Conservation (phyloP, 2,797 vertebrate species). For the Champsocephalus gunnari region DNA sequence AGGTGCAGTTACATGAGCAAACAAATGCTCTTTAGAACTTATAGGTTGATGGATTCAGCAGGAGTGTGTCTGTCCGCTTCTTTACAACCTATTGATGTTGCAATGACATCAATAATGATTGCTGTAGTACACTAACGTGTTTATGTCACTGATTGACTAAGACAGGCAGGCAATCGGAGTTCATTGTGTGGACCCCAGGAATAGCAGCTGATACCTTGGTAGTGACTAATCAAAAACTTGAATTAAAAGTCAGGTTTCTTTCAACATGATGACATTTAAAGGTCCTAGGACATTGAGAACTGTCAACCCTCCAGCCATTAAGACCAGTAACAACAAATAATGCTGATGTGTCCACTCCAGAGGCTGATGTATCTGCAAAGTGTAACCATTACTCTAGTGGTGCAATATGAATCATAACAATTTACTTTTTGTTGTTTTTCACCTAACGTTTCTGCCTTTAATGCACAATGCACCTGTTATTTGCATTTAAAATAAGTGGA, state of each 20-base stretch:
- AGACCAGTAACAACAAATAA: neutral
- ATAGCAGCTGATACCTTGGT: too few relatives aligned
- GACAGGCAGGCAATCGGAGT: neutral
- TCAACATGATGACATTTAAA: slow-evolving; percentile 2
- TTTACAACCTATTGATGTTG: neutral
- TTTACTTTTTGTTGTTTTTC: neutral
- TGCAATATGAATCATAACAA: neutral
- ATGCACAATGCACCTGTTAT: neutral
- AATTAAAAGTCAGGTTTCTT: neutral
- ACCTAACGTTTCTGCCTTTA: neutral
- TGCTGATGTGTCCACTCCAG: neutral
- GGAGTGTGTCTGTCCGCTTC: neutral
- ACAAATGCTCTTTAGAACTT: too few relatives aligned
- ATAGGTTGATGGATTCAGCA: too few relatives aligned
- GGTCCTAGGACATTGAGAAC: neutral
- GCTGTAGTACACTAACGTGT: neutral
- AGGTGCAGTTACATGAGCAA: too few relatives aligned
- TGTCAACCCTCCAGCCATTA: neutral
- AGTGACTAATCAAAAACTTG: too few relatives aligned
- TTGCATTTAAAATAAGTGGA: too few relatives aligned
- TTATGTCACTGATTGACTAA: slow-evolving; percentile 61
- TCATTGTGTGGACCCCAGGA: neutral
- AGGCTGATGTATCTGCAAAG: neutral
- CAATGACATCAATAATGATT: slow-evolving; percentile 2
- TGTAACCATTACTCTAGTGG: neutral